These are phyloP conservation scores for Hofmannophila pseudospretella DNA, from an alignment of 2,888 invertebrate genomes.

Conservation along the genomic window DNA sequence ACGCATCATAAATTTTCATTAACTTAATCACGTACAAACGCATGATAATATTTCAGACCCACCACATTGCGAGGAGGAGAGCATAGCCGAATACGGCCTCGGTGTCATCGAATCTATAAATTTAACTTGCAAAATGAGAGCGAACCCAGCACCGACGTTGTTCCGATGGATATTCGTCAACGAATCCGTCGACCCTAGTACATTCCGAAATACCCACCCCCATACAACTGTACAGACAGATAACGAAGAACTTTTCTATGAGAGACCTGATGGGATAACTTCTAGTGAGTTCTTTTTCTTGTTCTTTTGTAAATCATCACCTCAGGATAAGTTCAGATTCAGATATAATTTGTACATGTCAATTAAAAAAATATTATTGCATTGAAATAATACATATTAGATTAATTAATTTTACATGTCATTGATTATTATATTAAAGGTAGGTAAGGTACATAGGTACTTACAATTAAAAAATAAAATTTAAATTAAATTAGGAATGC, in stretches of 20 bases:
- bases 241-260: slow-evolving; percentile 38
- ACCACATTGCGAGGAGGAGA: slow-evolving; percentile 50
- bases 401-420: too few relatives aligned
- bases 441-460: too few relatives aligned
- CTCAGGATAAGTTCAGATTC: too few relatives aligned
- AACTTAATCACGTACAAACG: too few relatives aligned
- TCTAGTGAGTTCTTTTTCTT: slow-evolving; percentile 47
- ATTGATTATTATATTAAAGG: too few relatives aligned
- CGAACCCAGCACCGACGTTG: slow-evolving; percentile 44
- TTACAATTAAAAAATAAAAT: too few relatives aligned
- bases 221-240: slow-evolving; percentile 39
- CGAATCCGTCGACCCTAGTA: slow-evolving; percentile 36
- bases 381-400: too few relatives aligned
- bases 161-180: slow-evolving; percentile 58
- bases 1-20: too few relatives aligned
- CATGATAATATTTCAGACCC: slow-evolving; percentile 57
- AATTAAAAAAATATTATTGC: too few relatives aligned
- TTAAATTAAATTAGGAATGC: too few relatives aligned
- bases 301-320: background rate
- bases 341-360: too few relatives aligned
- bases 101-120: slow-evolving; percentile 53
- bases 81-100: slow-evolving; percentile 48
- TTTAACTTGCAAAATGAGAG: slow-evolving; percentile 52
- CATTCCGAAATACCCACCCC: slow-evolving; percentile 29
- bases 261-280: slow-evolving; percentile 48